Conservation (phyloP, 2,113 vertebrate species). For the Piaya cayana region DNA sequence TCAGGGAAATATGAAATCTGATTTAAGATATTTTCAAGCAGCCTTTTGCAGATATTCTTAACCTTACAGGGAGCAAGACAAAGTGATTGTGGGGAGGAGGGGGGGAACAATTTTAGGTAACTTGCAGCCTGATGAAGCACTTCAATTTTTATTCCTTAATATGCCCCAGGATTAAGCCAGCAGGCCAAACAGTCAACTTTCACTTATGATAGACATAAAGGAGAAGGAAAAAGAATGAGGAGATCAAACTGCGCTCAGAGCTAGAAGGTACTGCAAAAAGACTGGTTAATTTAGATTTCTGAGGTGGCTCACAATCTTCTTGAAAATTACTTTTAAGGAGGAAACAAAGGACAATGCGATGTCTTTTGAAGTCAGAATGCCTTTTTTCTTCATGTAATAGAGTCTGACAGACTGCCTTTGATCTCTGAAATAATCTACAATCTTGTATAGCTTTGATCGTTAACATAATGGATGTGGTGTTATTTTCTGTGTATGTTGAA, state of each 20-base stretch:
- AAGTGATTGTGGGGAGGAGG: not conserved
- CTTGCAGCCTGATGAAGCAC: not conserved
- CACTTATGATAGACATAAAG: not conserved
- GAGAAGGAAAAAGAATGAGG: not conserved
- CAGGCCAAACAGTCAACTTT: not conserved
- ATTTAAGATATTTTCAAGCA: not conserved
- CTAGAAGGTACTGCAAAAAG: not conserved
- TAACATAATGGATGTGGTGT: conserved; percentile 43
- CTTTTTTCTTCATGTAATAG: conserved; percentile 39
- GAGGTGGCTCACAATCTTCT: not conserved
- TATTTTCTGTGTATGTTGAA: conserved; percentile 51
- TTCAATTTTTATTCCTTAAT: not conserved
- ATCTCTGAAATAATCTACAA: conserved; percentile 50
- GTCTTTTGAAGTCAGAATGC: conserved; percentile 48
- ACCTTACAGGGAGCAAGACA: not conserved
- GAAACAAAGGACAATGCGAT: conserved; percentile 3
- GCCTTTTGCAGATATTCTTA: not conserved
- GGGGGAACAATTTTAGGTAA: not conserved
- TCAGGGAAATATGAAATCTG: not conserved
- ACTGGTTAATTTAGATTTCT: conserved; percentile 19
- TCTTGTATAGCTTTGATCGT: conserved; percentile 63
- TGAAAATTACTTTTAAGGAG: conserved; percentile 30
- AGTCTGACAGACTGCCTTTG: conserved; percentile 58
- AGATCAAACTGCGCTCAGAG: not conserved
- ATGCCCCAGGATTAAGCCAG: not conserved